A percentile compares a stretch with the other conserved stretches of the same genome.
These are phyloP conservation scores for Laupala kohalensis DNA, from an alignment of 1,140 invertebrate species.

Conservation along the genomic window DNA sequence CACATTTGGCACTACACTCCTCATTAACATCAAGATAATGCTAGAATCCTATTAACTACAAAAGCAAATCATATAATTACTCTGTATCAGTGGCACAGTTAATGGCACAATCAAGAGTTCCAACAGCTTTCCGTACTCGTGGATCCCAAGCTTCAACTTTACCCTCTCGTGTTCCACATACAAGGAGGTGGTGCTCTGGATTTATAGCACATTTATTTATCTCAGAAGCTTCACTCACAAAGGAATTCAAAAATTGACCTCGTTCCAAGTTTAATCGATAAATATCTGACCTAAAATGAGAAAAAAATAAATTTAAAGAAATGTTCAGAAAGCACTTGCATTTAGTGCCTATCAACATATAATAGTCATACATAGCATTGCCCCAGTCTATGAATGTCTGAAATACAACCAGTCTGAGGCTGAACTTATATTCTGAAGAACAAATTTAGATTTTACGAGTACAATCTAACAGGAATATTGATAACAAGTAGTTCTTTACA, in stretches of 20 bases:
- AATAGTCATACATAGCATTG: too few relatives aligned
- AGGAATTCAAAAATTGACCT: slow-evolving; percentile 82
- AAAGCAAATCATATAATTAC: slow-evolving; percentile 27
- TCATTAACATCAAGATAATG: too few relatives aligned
- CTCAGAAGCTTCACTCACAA: slow-evolving; percentile 55
- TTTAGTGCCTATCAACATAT: too few relatives aligned
- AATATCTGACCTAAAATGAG: slow-evolving; percentile 59
- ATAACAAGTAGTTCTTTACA: background rate
- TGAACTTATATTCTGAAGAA: too few relatives aligned
- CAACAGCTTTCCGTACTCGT: slow-evolving; percentile 56
- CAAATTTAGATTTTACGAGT: too few relatives aligned
- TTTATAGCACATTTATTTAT: slow-evolving; percentile 83
- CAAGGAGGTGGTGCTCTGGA: slow-evolving; percentile 72
- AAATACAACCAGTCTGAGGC: too few relatives aligned
- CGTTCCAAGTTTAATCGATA: slow-evolving; percentile 92
- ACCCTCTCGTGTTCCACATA: slow-evolving; percentile 83
- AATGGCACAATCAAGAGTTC: slow-evolving; percentile 73
- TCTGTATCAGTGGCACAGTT: slow-evolving; percentile 44
- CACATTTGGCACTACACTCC: too few relatives aligned
- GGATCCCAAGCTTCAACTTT: slow-evolving; percentile 95
- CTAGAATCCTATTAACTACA: too few relatives aligned
- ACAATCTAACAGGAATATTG: background rate
- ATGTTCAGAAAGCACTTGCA: background rate
- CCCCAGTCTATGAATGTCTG: too few relatives aligned
- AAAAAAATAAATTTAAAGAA: slow-evolving; percentile 14